Evolutionary conservation across 2,888 invertebrate species (phyloP), one percentile per base, ranked within the genome.

Genomic region (Erannis defoliaria): DNA sequence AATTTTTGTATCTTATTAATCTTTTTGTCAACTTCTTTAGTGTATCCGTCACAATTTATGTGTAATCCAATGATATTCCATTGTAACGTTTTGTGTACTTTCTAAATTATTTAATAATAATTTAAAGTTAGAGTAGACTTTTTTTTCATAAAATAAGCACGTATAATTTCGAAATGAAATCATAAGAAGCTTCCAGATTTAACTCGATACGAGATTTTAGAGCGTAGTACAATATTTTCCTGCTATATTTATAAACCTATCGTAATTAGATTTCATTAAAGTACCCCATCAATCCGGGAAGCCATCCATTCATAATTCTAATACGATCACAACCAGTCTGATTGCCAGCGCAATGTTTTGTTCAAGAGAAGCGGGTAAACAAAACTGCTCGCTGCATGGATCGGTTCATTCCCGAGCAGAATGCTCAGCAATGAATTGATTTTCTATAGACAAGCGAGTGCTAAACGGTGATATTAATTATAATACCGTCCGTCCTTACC

Each of bases 371-470:
- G 80, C 84, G 81, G 67, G 78, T 80, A 81, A 81, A 80, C 78
- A 81, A 78, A 75, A 68, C 68, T 72, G 72, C 71, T 72, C 78
- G 77, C 83, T 83, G 33, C n/a, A 33, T 33, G 77, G 79, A 82
- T 81, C 81, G 75, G 76, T 83, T 82, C 79, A 81, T 84, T 84
- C 78, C 77, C 72, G 72, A 71, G 73, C 67, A 73, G 76, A 74
- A 76, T 73, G 55, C 38, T 51, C 9, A 54, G n/a, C 38, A 46
- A 19, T n/a, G 18, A 19, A 2, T n/a, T 33, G 2, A 12, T 31
- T 31, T 5, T 5, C 4, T 19, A 19, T 33, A 46, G 46, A 46
- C 33, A 12, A 38, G 14, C 37, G 10, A 5, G n/a, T n/a, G 5
- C n/a, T n/a, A n/a, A n/a, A n/a, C n/a, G n/a, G n/a, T n/a, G n/a